Evolutionary conservation across 2,888 invertebrate genomes (phyloP), one percentile per base, ranked within the genome.

Genomic region (Yponomeuta cagnagella): DNA sequence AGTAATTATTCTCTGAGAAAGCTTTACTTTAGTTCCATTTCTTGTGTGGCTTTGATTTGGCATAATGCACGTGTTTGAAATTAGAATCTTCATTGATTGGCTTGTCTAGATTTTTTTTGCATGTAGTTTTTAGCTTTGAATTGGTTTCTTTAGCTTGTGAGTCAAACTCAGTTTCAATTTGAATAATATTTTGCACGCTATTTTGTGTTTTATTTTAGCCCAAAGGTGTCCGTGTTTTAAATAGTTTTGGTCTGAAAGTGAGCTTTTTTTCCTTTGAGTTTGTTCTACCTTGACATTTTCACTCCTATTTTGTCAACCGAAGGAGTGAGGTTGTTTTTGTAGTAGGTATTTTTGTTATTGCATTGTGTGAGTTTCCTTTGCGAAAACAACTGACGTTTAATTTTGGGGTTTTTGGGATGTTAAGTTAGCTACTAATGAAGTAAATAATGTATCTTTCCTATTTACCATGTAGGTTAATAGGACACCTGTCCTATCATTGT

Each of bases 251-350:
- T 90, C 89, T 89, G 89, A 84, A 82, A 76, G 75, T 77, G 77
- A 84, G 90, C 90, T 90, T 89, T 76, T 80, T 87, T 23, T 23
- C 23, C 87, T 82, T 86, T 89, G 87, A 86, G 84, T 80, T 76
- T 79, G 76, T 87, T 89, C 91, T 91, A 90, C 91, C 91, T 90
- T 89, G 89, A 91, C 90, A 90, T 91, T 91, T 82, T 82, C 88
- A 83, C 88, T 89, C 52, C 15, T 58, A 58, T 58, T 12, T 15
- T 12, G 43, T 43, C 84, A 63, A 73, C 76, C 79, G 80, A 84
- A 82, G 85, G 83, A 88, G 80, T 83, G 83, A 90, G 90, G 88
- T 89, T 89, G 84, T 82, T 84, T 81, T 80, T 83, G 43, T 48
- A 10, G 48, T 48, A 3, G 48, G 31, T 23, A 68, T 31, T 52